Evolutionary conservation across 1,140 invertebrate genomes (phyloP), one percentile per base, ranked within the genome.

Genomic region (Cotesia glomerata): DNA sequence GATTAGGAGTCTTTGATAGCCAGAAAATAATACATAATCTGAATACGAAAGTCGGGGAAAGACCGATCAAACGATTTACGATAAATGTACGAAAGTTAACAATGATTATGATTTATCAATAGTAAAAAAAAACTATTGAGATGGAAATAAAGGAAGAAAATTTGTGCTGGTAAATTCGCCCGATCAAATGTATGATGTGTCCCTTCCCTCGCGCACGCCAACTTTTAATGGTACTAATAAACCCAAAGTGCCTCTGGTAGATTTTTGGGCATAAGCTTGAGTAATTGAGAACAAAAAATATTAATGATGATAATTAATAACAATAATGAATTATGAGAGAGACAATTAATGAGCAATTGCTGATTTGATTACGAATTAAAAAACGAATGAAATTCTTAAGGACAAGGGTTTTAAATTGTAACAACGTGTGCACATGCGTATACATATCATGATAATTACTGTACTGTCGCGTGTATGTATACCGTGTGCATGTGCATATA

Each of bases 241-340:
- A 85, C 83, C 84, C 85, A 85, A 87, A 86, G 85, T 87, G 85
- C 85, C 85, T 87, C 84, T 86, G 83, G 84, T 87, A 87, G 85
- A 86, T 86, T 86, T 86, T 87, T 86, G 84, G 85, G 84, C 83
- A 86, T 86, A 85, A 86, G 83, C 83, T 86, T 85, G 81, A 85
- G 80, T 82, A 85, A 85, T 82, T 82, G 82, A 84, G 74, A 77
- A 58, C 54, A 76, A 77, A 71, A 77, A 78, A 78, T 75, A 66
- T 75, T 73, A 75, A 74, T 77, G 75, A 77, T 65, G 68, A 74
- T 39, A 71, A 76, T 63, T 36, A 49, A 69, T 67, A 61, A 56
- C 73, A 77, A 63, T 64, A 35, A 39, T 63, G 65, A 61, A 56
- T 72, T 76, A 63, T 67, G 68, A 74, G 74, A 72, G 72, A 58